Base-by-base conservation (phyloP, 2,797 vertebrate genomes). In the Channa striata region DNA sequence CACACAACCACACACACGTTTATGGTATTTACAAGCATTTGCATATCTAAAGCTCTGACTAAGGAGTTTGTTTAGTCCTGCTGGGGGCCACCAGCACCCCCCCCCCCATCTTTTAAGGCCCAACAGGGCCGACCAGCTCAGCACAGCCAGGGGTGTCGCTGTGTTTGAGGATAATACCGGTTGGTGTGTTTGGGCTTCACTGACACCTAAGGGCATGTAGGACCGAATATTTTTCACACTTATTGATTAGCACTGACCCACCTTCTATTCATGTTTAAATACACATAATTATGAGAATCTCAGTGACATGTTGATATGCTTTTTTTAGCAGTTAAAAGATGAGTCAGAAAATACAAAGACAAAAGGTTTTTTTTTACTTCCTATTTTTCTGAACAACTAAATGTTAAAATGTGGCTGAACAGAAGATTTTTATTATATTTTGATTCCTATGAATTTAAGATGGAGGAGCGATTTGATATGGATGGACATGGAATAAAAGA, bases 11-110 rank as follows among this genome's bases (percentile, higher is more conserved):
- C 66, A 53, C 66, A 74, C 67, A 74, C 48, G 34, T 74, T 88
- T 78, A 84, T 81, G 86, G 83, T 85, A 87, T 92, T 92, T 90
- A 87, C 62, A 62, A 16, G 8, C 81, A 92, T 93, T 93, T 88
- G 83, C 90, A 93, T 93, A 53, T 64, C 80, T 81, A 76, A 90
- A 77, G 73, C 64, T 80, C 68, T 52, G 83, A 62, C 82, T 68
- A 77, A 48, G 77, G 43, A 72, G 91, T 92, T 92, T 88, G 86
- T 89, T 92, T 91, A 85, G 90, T 92, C 91, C 86, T 89, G 90
- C 87, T 85, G 88, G 82, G 89, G 57, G 69, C 74, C 84, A 47
- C 54, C 39, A 8, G 77, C 30, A 5, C 42, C 49, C 52, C 42
- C n/a, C 19, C n/a, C 65, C 12, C 2, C 25, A 4, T 30, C 25